phyloP scores from a whole-genome alignment of 2,797 vertebrate genomes.

The Psittacula derbiana region DNA sequence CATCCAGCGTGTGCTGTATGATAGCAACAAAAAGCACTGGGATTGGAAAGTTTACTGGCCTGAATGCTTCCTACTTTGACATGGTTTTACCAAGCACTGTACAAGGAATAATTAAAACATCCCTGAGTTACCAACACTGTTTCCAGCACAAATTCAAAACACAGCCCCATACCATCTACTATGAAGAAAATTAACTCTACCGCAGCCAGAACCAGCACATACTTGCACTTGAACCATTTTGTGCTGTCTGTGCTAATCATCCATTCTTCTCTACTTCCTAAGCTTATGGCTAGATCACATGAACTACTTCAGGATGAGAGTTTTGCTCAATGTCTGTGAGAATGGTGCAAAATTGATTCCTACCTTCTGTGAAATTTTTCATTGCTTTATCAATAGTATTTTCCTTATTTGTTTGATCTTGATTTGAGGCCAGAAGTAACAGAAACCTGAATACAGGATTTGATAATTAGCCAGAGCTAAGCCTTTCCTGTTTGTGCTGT shows the following conservation, averaged over 20 bases:
- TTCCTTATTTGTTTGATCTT: neutral
- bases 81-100: neutral
- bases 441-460: slow-evolving; percentile 14
- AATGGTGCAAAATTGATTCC: neutral
- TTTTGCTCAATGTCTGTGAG: neutral
- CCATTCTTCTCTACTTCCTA: neutral
- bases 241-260: neutral
- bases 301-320: neutral
- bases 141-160: neutral
- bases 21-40: neutral
- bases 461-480: slow-evolving; percentile 56
- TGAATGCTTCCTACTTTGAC: neutral
- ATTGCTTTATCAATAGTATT: neutral
- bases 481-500: slow-evolving; percentile 33
- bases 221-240: neutral
- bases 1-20: neutral
- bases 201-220: neutral
- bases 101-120: neutral
- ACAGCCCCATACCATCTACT: neutral
- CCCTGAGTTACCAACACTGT: neutral
- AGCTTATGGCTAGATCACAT: neutral
- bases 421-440: neutral
- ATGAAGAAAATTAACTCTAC: neutral
- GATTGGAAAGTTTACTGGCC: neutral
- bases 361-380: neutral